A percentile compares a stretch with the other conserved stretches of the same genome.
Evolutionary conservation across 2,113 vertebrate species (phyloP).

Genomic region (Microtus montanus): DNA sequence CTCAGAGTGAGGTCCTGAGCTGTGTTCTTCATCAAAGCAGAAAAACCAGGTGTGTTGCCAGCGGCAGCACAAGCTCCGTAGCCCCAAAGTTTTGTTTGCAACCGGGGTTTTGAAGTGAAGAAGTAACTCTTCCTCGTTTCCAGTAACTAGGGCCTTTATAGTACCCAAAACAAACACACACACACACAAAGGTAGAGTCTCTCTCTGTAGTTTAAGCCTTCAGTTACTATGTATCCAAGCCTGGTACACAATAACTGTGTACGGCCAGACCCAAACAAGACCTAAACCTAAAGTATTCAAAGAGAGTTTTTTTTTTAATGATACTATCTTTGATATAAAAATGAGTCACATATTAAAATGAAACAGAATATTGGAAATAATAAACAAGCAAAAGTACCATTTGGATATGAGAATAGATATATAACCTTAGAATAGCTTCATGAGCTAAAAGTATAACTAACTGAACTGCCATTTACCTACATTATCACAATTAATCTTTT

Average conservation of each 20-base stretch:
- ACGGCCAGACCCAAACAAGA: background rate
- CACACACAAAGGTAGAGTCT: background rate
- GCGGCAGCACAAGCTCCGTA: background rate
- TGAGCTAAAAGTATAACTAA: background rate
- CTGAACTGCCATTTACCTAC: background rate
- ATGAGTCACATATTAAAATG: slow-evolving; percentile 31
- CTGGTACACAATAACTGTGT: background rate
- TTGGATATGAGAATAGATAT: background rate
- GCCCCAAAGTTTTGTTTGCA: slow-evolving; percentile 32
- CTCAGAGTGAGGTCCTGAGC: slow-evolving; percentile 26
- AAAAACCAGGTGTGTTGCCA: slow-evolving; percentile 67
- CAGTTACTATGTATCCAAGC: background rate
- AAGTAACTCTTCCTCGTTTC: slow-evolving; percentile 42
- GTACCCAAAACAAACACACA: background rate
- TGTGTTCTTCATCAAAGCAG: slow-evolving; percentile 69
- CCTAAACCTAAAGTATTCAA: background rate
- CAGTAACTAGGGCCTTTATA: background rate
- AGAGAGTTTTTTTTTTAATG: background rate
- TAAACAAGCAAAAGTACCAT: background rate
- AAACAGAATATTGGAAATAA: slow-evolving; percentile 40
- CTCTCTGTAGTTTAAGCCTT: background rate
- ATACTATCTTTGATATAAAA: slow-evolving; percentile 32
- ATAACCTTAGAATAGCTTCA: background rate
- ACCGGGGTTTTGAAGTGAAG: slow-evolving; percentile 10
- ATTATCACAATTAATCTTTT: background rate